Percentiles rank a stretch among this genome's conserved stretches.
phyloP scores from a whole-genome alignment of 2,888 invertebrate genomes.

The Steinernema hermaphroditum region DNA sequence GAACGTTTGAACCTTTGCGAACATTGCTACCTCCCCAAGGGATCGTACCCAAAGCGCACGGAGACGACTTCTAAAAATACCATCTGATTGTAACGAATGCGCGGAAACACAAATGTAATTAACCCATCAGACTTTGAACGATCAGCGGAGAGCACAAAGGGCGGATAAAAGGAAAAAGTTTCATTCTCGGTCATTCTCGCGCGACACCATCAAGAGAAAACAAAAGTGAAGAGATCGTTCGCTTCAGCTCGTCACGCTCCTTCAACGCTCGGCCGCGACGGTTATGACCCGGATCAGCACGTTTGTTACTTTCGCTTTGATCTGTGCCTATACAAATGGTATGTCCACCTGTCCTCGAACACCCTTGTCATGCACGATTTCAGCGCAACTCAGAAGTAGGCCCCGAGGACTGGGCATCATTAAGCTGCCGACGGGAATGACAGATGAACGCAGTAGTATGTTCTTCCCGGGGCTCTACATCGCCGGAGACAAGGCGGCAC shows the following conservation, averaged over 20 bases:
- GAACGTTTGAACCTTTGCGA: no score
- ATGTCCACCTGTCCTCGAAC: no score
- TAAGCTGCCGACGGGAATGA: constrained; percentile 59
- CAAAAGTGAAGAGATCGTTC: neutral
- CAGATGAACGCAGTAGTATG: constrained; percentile 58
- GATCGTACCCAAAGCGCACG: no score
- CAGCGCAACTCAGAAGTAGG: constrained; percentile 48
- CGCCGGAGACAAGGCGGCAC: constrained; percentile 58
- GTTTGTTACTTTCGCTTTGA: neutral
- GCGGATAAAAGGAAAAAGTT: constrained; percentile 9
- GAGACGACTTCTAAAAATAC: neutral
- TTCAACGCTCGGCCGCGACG: neutral
- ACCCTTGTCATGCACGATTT: neutral
- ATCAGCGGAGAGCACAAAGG: constrained; percentile 27
- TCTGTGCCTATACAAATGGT: neutral
- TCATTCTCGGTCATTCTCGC: neutral
- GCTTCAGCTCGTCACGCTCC: neutral
- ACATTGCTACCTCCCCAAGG: no score
- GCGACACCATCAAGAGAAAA: neutral
- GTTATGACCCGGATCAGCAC: constrained; percentile 6
- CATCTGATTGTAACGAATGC: neutral
- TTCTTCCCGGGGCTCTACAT: constrained; percentile 58
- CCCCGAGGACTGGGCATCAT: constrained; percentile 56
- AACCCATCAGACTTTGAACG: constrained; percentile 35
- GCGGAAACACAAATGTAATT: neutral